These are phyloP conservation scores for Drosophila pseudoobscura DNA, from an alignment of 1,140 invertebrate species.

Conservation along the genomic window DNA sequence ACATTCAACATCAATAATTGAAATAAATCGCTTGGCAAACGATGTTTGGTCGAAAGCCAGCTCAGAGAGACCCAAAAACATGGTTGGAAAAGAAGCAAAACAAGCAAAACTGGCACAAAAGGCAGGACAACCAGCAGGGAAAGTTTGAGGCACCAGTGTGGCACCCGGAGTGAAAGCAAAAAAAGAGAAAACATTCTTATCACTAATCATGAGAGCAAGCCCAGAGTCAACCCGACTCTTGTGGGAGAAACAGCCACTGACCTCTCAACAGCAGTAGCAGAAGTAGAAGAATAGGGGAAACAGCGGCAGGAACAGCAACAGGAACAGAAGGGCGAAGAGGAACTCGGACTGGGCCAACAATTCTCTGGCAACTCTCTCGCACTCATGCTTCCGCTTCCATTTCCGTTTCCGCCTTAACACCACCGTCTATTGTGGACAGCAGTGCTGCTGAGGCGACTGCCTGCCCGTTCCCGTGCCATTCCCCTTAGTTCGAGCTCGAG, in stretches of 20 bases:
- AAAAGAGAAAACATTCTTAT: conserved; percentile 49
- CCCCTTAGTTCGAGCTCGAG: conserved; percentile 20
- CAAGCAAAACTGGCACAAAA: conserved; percentile 14
- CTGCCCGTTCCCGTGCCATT: neutral
- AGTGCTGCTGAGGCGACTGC: neutral
- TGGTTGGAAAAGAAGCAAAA: neutral
- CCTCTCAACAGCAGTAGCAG: too few species aligned
- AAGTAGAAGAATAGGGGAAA: neutral
- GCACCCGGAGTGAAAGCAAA: conserved; percentile 6
- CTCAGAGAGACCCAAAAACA: conserved; percentile 37
- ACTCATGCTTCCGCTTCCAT: conserved; percentile 53
- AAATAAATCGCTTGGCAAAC: conserved; percentile 78
- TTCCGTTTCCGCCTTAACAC: conserved; percentile 65
- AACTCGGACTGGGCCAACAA: neutral
- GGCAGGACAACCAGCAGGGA: conserved; percentile 3
- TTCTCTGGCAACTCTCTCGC: conserved; percentile 11
- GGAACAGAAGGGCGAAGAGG: neutral
- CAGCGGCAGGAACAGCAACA: neutral
- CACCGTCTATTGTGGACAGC: conserved; percentile 44
- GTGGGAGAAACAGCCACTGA: conserved; percentile 3
- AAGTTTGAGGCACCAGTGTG: too few species aligned
- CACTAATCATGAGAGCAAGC: conserved; percentile 64
- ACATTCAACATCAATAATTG: conserved; percentile 64
- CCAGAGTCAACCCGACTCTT: neutral
- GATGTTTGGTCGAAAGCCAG: conserved; percentile 29